Evolutionary conservation across 2,113 vertebrate species (phyloP).

Genomic region (Colistium nudipinnis): DNA sequence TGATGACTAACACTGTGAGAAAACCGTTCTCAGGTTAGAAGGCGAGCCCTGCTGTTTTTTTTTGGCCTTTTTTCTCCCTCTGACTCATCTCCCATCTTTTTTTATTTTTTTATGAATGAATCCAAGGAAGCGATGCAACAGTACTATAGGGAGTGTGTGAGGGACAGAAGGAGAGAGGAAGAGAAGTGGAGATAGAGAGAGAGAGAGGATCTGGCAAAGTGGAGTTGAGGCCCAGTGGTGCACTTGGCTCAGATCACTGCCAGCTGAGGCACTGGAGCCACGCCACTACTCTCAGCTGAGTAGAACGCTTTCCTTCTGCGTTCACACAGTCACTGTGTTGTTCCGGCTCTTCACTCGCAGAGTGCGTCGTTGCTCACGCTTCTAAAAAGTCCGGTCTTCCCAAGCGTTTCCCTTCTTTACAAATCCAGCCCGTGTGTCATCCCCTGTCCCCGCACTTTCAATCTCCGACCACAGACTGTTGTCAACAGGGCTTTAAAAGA

Average conservation of each 20-base stretch:
- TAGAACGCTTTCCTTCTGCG: not conserved
- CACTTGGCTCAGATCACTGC: constrained; percentile 34
- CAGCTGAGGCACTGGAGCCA: constrained; percentile 53
- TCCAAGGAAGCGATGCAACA: not conserved
- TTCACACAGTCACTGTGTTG: not conserved
- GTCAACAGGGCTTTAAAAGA: constrained; percentile 46
- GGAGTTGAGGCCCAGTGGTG: constrained; percentile 11
- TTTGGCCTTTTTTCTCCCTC: constrained; percentile 4
- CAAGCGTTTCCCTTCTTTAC: not conserved
- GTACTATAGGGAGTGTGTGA: not conserved
- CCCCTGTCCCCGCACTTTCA: constrained; percentile 26
- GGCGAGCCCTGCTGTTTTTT: constrained; percentile 17
- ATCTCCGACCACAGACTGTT: constrained; percentile 14
- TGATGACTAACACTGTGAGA: constrained; percentile 8
- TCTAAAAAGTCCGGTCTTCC: too few relatives aligned
- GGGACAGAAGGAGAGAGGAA: not conserved
- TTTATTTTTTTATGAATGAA: constrained; percentile 37
- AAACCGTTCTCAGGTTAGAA: not conserved
- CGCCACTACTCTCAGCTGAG: constrained; percentile 24
- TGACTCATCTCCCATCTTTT: constrained; percentile 20
- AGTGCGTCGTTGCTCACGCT: not conserved
- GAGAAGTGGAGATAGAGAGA: not conserved
- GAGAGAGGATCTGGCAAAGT: not conserved
- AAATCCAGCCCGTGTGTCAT: constrained; percentile 4
- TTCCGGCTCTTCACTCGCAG: not conserved